These are phyloP conservation scores for Acromyrmex charruanus DNA, from an alignment of 1,140 invertebrate genomes.

Conservation along the genomic window DNA sequence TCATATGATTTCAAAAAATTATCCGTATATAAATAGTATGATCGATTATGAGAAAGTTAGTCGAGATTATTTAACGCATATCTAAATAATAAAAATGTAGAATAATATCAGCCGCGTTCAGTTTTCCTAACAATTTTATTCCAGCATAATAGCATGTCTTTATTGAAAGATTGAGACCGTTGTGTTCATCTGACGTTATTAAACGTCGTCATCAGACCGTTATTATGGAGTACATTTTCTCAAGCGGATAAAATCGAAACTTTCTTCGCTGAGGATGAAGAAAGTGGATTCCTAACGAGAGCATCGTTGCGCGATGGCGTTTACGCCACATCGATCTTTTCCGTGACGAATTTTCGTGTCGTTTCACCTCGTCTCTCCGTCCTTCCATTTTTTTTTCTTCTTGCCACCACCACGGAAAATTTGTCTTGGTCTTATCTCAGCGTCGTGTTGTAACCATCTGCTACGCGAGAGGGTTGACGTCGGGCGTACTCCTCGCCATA, in stretches of 20 bases:
- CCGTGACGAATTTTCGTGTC: slow-evolving; percentile 67
- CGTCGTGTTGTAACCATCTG: slow-evolving; percentile 66
- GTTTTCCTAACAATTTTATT: not conserved
- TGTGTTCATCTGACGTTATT: slow-evolving; percentile 13
- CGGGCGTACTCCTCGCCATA: slow-evolving; percentile 61
- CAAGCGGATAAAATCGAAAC: slow-evolving; percentile 35
- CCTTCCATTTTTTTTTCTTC: slow-evolving; percentile 14
- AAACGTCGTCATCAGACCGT: slow-evolving; percentile 31
- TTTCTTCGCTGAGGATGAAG: slow-evolving; percentile 28
- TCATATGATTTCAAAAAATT: not conserved
- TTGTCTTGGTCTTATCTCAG: slow-evolving; percentile 75
- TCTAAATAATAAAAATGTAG: not conserved
- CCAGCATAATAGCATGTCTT: not conserved
- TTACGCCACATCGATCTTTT: slow-evolving; percentile 68
- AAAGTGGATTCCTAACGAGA: slow-evolving; percentile 48
- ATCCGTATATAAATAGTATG: not conserved
- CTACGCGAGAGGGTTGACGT: not conserved
- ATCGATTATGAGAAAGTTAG: not conserved
- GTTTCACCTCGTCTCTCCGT: slow-evolving; percentile 30
- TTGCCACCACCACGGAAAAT: slow-evolving; percentile 59
- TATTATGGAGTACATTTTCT: slow-evolving; percentile 30
- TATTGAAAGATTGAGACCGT: slow-evolving; percentile 9
- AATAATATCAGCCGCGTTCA: not conserved
- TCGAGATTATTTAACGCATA: not conserved
- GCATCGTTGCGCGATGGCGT: slow-evolving; percentile 36